Conservation (phyloP, 2,888 invertebrate species). For the Philonicus albiceps region DNA sequence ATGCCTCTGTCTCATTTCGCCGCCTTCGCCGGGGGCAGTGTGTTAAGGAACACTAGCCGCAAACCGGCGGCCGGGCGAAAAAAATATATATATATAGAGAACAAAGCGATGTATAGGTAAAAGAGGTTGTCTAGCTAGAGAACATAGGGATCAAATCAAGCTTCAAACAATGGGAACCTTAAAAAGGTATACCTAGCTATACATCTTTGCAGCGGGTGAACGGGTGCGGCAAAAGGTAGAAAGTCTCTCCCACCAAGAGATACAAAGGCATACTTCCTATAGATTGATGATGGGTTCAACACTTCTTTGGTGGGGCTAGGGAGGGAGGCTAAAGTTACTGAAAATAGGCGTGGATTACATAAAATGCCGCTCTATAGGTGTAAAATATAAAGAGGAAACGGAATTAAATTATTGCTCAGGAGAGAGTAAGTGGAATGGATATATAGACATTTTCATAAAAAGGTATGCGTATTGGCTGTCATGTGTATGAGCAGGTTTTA, state of each 20-base stretch:
- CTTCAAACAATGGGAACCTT: neutral
- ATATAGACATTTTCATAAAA: constrained; percentile 41
- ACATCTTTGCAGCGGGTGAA: neutral
- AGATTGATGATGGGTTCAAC: constrained; percentile 34
- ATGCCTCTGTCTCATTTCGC: neutral
- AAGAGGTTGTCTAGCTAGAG: neutral
- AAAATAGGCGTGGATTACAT: constrained; percentile 51
- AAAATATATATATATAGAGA: neutral
- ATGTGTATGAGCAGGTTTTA: neutral
- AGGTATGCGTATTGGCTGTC: constrained; percentile 45
- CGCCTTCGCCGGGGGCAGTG: neutral
- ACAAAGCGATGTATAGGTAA: neutral
- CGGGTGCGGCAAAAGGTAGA: neutral
- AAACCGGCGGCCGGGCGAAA: neutral
- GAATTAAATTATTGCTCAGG: constrained; percentile 29
- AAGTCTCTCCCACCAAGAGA: too few species aligned
- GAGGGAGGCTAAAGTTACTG: neutral
- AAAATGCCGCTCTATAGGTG: constrained; percentile 46
- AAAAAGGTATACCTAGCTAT: neutral
- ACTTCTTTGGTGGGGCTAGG: neutral
- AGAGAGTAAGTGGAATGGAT: constrained; percentile 47
- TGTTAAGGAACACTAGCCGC: neutral
- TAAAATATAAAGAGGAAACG: constrained; percentile 47
- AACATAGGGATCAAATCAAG: constrained; percentile 1
- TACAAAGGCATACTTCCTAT: neutral